Evolutionary conservation across 2,888 invertebrate genomes (phyloP).

Genomic region (Graphium colonna): DNA sequence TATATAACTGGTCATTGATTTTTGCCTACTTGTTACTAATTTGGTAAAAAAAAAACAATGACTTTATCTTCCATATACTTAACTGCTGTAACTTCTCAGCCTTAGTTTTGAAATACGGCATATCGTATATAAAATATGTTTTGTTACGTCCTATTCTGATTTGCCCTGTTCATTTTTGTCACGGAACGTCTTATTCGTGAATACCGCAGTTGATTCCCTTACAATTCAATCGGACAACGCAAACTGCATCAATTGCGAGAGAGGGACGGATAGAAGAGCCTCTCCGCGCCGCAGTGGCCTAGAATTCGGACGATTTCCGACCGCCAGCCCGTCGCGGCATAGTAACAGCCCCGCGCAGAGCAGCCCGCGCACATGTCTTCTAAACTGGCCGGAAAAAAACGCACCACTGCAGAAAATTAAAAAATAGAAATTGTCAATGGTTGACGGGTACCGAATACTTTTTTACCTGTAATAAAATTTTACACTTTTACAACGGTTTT

Average conservation of each 20-base stretch:
- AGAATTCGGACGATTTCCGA: constrained; percentile 76
- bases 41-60: too few species aligned
- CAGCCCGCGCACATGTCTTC: constrained; percentile 19
- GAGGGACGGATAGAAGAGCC: constrained; percentile 44
- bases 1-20: too few species aligned
- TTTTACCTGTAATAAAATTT: too few species aligned
- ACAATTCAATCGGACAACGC: constrained; percentile 14
- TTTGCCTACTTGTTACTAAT: too few species aligned
- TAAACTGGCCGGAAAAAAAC: constrained; percentile 3
- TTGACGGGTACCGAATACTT: too few species aligned
- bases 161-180: too few species aligned
- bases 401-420: neutral
- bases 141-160: too few species aligned
- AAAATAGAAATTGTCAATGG: neutral
- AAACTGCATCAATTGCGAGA: constrained; percentile 37
- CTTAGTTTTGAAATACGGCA: too few species aligned
- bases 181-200: neutral
- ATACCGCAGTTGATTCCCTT: neutral
- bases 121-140: too few species aligned
- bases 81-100: too few species aligned
- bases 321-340: constrained; percentile 42
- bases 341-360: constrained; percentile 16
- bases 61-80: too few species aligned
- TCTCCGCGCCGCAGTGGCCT: constrained; percentile 52
- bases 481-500: too few species aligned